Percentiles rank a stretch among this genome's conserved stretches.
Evolutionary conservation across 2,888 invertebrate species (phyloP).

Genomic region (Junonia oenone): DNA sequence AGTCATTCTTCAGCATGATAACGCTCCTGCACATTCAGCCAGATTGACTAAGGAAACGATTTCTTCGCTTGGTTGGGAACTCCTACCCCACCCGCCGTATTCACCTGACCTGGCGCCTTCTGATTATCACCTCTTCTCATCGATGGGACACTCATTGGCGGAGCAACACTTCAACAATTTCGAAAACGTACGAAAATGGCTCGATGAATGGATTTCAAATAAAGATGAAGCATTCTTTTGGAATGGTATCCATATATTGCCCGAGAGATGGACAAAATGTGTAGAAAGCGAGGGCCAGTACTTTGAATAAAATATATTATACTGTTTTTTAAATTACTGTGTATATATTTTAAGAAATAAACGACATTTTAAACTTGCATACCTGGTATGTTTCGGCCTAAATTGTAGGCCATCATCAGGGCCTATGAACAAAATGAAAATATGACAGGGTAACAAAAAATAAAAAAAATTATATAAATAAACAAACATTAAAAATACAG

Average conservation of each 20-base stretch:
- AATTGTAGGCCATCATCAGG: too few relatives aligned
- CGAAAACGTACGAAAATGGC: slow-evolving; percentile 12
- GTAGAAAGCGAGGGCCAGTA: too few relatives aligned
- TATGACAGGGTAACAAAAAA: too few relatives aligned
- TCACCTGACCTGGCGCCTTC: slow-evolving; percentile 12
- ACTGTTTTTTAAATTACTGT: too few relatives aligned
- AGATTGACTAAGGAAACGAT: slow-evolving; percentile 18
- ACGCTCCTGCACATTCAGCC: slow-evolving; percentile 23
- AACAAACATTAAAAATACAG: too few relatives aligned
- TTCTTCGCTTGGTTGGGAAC: slow-evolving; percentile 24
- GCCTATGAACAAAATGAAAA: too few relatives aligned
- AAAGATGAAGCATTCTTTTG: slow-evolving; percentile 5
- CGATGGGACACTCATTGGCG: slow-evolving; percentile 8
- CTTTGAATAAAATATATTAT: too few relatives aligned
- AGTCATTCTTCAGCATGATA: slow-evolving; percentile 27
- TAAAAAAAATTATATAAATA: too few relatives aligned
- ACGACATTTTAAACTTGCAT: too few relatives aligned
- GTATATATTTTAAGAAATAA: too few relatives aligned
- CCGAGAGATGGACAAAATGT: not conserved
- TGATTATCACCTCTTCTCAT: slow-evolving; percentile 8
- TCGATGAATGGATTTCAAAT: slow-evolving; percentile 5
- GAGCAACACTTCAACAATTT: slow-evolving; percentile 2
- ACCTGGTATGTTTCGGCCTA: too few relatives aligned
- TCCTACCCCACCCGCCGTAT: slow-evolving; percentile 19
- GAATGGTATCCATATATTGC: not conserved